Percentiles rank a stretch among this genome's conserved stretches.
These are phyloP conservation scores for Schrankia costaestrigalis DNA, from an alignment of 2,888 invertebrate species.

Conservation along the genomic window DNA sequence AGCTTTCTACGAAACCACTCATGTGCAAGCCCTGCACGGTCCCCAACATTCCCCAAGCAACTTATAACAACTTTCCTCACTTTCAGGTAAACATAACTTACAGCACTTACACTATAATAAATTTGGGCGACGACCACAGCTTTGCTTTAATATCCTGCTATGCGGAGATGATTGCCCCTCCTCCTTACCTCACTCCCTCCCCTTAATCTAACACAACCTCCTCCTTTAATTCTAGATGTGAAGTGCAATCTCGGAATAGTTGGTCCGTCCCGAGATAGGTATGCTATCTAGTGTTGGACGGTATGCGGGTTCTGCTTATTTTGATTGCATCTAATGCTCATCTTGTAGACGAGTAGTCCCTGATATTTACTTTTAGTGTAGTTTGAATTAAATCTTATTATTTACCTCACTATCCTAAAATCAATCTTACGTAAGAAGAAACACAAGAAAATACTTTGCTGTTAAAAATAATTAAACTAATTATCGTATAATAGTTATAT, in stretches of 20 bases:
- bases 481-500: no score
- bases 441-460: no score
- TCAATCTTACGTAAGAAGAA: no score
- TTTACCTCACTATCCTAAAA: no score
- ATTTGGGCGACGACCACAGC: conserved; percentile 34
- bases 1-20: no score
- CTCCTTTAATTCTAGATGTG: conserved; percentile 17
- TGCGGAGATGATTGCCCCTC: conserved; percentile 24
- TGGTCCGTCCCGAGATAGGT: conserved; percentile 16
- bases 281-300: conserved; percentile 1
- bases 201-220: neutral
- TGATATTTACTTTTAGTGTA: no score
- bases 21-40: no score
- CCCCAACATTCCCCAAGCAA: no score
- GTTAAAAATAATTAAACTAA: no score
- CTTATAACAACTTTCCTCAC: no score
- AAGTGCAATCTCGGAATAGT: conserved; percentile 37
- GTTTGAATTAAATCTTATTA: no score
- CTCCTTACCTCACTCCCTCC: conserved; percentile 1
- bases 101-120: conserved; percentile 39
- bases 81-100: conserved; percentile 48
- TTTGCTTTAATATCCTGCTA: conserved; percentile 48
- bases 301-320: neutral
- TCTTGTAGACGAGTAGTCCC: no score
- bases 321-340: neutral